Evolutionary conservation across 2,113 vertebrate species (phyloP), one percentile per base, ranked within the genome.

Genomic region (Heterochromis multidens): DNA sequence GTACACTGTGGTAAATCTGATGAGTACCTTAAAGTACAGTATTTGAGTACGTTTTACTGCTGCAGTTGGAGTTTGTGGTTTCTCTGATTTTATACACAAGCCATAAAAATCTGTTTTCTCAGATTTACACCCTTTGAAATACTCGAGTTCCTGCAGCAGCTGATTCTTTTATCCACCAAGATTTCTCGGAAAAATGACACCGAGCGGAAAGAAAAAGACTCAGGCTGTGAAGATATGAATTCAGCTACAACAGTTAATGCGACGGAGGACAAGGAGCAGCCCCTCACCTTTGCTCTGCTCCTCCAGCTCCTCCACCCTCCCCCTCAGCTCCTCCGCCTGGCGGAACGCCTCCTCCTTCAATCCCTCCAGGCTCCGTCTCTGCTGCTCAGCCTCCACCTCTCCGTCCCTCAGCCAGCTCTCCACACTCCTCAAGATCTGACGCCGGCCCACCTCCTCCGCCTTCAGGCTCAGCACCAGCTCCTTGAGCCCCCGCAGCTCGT

Each of bases 381-480:
- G 86, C 63, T 7, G 46, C 80, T 81, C 52, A 0, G 40, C 88
- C 84, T 72, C 89, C 81, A 74, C 37, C 83, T 91, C 81, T 3
- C 85, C 3, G 67, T 95, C 93, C 79, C 62, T 85, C 52, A 95
- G 81, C 49, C 81, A 84, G 77, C 86, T 93, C 93, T 94, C 94
- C 67, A 92, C 3, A 37, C 25, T 80, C 35, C 92, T 27, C 25
- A 93, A 56, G 13, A 14, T 40, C 79, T 89, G 90, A 1, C 88
- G 87, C 77, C 62, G 90, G 19, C 58, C 82, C 85, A 93, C 93
- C 70, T 80, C 86, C 29, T 49, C 79, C 0, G 67, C 59, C 33
- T 82, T 91, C 33, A 93, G 87, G 56, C 65, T 90, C 29, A 95
- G 81, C 10, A 95, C 86, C 80, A 95, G 76, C 23, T 90, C 86